A percentile compares a stretch with the other conserved stretches of the same genome.
These are phyloP conservation scores for Heterocephalus glaber DNA, from an alignment of 2,113 vertebrate genomes.

Conservation along the genomic window DNA sequence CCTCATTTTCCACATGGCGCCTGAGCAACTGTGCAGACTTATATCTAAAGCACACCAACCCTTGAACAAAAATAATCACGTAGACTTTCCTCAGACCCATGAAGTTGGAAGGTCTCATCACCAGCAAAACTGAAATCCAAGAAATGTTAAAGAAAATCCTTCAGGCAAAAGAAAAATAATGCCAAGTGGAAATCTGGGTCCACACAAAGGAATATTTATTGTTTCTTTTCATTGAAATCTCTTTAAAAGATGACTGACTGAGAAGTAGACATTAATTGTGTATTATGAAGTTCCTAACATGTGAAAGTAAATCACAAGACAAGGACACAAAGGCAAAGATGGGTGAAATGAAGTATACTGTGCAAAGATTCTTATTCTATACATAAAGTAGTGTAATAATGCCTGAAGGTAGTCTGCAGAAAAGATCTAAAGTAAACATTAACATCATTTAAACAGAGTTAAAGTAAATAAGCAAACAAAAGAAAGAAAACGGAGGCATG, in stretches of 20 bases:
- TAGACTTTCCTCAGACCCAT: neutral
- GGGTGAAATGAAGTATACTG: neutral
- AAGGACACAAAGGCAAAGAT: neutral
- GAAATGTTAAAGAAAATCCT: conserved; percentile 48
- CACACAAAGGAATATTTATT: neutral
- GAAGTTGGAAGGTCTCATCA: conserved; percentile 23
- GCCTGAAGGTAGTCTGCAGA: neutral
- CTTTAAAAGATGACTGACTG: neutral
- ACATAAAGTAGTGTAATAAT: no score
- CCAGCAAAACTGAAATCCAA: neutral
- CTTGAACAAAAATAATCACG: neutral
- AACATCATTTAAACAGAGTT: neutral
- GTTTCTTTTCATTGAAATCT: conserved; percentile 3
- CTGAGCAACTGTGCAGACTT: neutral
- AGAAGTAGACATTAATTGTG: neutral
- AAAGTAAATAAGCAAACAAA: neutral
- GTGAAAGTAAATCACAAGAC: neutral
- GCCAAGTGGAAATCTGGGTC: conserved; percentile 22
- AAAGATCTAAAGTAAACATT: conserved; percentile 21
- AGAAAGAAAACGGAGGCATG: neutral
- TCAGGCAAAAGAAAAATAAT: conserved; percentile 46
- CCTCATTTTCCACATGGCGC: neutral
- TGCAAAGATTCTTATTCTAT: no score
- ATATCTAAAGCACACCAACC: neutral
- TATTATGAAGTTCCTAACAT: neutral